phyloP scores from a whole-genome alignment of 2,797 vertebrate genomes.

The Characodon lateralis region DNA sequence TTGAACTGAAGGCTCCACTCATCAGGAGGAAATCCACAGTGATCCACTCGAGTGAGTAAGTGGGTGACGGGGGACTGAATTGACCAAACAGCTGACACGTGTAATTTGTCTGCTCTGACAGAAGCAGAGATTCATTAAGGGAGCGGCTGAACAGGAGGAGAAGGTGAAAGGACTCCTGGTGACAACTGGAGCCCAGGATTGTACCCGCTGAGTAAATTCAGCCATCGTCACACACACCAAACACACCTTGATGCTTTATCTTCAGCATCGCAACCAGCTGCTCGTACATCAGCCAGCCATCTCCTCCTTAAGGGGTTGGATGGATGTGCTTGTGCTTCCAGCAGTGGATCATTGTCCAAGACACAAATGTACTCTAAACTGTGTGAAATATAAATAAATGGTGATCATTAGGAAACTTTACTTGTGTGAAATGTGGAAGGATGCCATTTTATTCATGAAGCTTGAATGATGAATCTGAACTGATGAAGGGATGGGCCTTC shows the following conservation, averaged over 20 bases:
- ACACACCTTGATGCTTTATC: constrained; percentile 30
- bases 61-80: constrained; percentile 49
- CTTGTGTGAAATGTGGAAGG: constrained; percentile 35
- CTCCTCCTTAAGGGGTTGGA: constrained; percentile 28
- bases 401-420: constrained; percentile 44
- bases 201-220: constrained; percentile 25
- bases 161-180: constrained; percentile 38
- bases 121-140: constrained; percentile 54
- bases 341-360: constrained; percentile 28
- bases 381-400: constrained; percentile 61
- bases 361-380: constrained; percentile 44
- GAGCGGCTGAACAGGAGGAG: constrained; percentile 34
- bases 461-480: constrained; percentile 37
- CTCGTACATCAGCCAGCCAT: constrained; percentile 37
- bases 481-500: constrained; percentile 14
- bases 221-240: constrained; percentile 3
- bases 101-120: constrained; percentile 59
- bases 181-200: constrained; percentile 30
- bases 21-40: constrained; percentile 53
- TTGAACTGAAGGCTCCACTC: constrained; percentile 45
- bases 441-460: constrained; percentile 17
- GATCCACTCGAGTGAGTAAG: constrained; percentile 61
- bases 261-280: constrained; percentile 27
- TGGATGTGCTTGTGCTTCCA: constrained; percentile 48
- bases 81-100: constrained; percentile 41